Evolutionary conservation across 2,113 vertebrate species (phyloP), one percentile per base, ranked within the genome.

Genomic region (Bambusicola thoracicus): DNA sequence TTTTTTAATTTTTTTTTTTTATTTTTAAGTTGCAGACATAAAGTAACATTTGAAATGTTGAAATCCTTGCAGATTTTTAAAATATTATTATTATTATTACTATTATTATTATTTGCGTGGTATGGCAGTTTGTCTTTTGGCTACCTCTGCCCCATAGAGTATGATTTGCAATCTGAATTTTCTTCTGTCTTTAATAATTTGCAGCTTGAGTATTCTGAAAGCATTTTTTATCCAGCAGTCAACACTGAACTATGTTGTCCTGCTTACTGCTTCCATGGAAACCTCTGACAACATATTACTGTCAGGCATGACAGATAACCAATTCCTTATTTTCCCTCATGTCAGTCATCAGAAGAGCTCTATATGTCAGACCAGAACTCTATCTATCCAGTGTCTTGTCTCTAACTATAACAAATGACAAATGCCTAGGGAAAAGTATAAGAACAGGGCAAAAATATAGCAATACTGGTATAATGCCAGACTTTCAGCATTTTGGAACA

Each of bases 221-320:
- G 29, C 74, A 82, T 89, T 91, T 85, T 92, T 87, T 92, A 85
- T 82, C 53, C 79, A 89, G 81, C 43, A 58, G 1, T 92, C 78
- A 84, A 79, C 58, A 62, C 70, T 87, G 78, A 89, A 76, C 85
- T 89, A 14, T 82, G 70, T 58, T 2, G 2, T 87, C 67, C 24
- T 95, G 89, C 81, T 91, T 91, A 72, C 24, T 95, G 89, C 81
- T 91, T 91, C 93, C 67, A 82, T 92, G 90, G 93, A 91, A 96
- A 95, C 81, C 62, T 89, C 91, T 92, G 89, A 73, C 85, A 92
- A 91, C 74, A 30, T 16, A 40, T 81, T 86, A 22, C 77, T 86
- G 81, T 56, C 2, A 8, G 49, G 21, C 38, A 78, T 67, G 69
- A 67, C 81, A 92, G 74, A 72, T 84, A 85, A 74, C 86, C 74